These are phyloP conservation scores for Antheraea assamensis DNA, from an alignment of 2,888 invertebrate species.

Conservation along the genomic window DNA sequence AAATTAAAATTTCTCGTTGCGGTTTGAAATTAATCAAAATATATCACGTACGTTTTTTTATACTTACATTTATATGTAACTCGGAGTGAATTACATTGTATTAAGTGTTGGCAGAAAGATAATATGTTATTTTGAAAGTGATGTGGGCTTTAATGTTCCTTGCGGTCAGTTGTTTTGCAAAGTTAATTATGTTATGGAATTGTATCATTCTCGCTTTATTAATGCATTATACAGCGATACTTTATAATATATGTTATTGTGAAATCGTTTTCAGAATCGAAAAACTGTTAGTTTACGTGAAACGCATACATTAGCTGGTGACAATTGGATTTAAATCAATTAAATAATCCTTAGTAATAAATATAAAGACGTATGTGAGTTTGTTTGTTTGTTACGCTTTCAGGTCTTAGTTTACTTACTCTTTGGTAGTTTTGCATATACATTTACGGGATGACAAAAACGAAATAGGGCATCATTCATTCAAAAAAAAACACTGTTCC, in stretches of 20 bases:
- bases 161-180: conserved; percentile 2
- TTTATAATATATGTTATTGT: not conserved
- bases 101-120: conserved; percentile 2
- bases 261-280: not conserved
- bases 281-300: not conserved
- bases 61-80: conserved; percentile 13
- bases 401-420: no score
- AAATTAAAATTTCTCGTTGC: conserved; percentile 5
- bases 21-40: conserved; percentile 3
- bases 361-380: no score
- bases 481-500: no score
- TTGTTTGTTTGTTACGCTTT: no score
- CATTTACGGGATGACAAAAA: no score
- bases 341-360: not conserved
- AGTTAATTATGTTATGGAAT: conserved; percentile 10
- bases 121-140: conserved; percentile 15
- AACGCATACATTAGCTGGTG: not conserved
- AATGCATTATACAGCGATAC: not conserved
- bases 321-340: not conserved
- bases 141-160: conserved; percentile 13
- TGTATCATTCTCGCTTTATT: not conserved
- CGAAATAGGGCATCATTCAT: no score
- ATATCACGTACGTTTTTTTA: not conserved
- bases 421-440: no score
- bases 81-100: conserved; percentile 9